Percentiles rank a stretch among this genome's conserved stretches.
Evolutionary conservation across 2,888 invertebrate species (phyloP).

Genomic region (Drosophila eohydei): DNA sequence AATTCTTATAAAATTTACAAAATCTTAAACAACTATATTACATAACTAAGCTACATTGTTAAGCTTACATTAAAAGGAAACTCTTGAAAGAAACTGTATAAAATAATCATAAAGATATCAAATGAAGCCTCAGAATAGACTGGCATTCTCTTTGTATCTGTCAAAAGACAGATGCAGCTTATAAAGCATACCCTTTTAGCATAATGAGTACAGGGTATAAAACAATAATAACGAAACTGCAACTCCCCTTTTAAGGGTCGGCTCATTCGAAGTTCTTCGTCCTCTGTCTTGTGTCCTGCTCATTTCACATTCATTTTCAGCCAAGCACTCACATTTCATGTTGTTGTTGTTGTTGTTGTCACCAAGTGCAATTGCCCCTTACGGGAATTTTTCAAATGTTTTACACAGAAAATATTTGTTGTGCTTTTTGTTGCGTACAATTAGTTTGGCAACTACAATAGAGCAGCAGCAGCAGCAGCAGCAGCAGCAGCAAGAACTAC

Average conservation of each 20-base stretch:
- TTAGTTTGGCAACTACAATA: constrained; percentile 70
- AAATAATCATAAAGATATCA: no score
- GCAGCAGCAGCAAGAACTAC: constrained; percentile 52
- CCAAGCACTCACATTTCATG: constrained; percentile 33
- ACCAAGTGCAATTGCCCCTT: constrained; percentile 73
- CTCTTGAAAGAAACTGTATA: no score
- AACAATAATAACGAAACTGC: constrained; percentile 33
- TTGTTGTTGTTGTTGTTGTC: constrained; percentile 43
- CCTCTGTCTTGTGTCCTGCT: constrained; percentile 36
- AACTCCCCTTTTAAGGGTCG: neutral
- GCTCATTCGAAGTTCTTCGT: constrained; percentile 5
- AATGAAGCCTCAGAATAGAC: no score
- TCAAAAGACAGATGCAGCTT: no score
- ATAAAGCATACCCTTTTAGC: no score
- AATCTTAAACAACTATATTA: no score
- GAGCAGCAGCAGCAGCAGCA: constrained; percentile 45
- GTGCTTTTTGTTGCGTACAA: constrained; percentile 75
- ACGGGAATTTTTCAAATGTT: constrained; percentile 73
- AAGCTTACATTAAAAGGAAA: no score
- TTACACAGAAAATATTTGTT: constrained; percentile 67
- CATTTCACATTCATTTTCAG: constrained; percentile 56
- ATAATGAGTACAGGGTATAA: neutral
- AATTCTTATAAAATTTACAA: no score
- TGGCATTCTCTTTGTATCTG: no score
- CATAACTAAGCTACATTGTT: no score